These are phyloP conservation scores for Conger conger DNA, from an alignment of 2,113 vertebrate genomes.

Conservation along the genomic window DNA sequence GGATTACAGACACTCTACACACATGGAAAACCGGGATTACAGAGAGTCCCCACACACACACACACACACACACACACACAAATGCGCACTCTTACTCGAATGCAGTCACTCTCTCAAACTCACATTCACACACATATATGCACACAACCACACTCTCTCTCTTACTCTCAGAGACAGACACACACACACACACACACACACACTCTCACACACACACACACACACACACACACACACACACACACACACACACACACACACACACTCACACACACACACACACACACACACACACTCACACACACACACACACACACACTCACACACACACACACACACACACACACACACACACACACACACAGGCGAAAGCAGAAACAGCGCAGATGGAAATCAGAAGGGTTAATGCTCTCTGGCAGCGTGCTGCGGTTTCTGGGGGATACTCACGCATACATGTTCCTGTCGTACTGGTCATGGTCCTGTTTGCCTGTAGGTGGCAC, in stretches of 20 bases:
- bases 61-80: too few species aligned
- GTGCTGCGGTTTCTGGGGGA: too few species aligned
- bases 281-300: neutral
- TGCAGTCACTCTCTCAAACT: neutral
- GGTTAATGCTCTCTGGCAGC: neutral
- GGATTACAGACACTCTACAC: too few species aligned
- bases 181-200: too few species aligned
- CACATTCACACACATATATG: neutral
- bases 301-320: neutral
- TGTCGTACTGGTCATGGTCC: conserved; percentile 88
- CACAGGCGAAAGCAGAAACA: neutral
- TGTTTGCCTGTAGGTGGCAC: conserved; percentile 91
- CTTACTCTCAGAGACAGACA: too few species aligned
- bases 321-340: neutral
- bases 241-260: too few species aligned
- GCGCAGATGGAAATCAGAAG: neutral
- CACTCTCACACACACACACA: too few species aligned
- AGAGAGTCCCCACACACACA: too few species aligned
- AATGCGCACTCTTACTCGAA: too few species aligned
- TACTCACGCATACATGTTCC: conserved; percentile 80
- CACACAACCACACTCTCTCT: too few species aligned
- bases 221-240: neutral
- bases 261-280: too few species aligned
- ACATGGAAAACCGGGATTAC: neutral
- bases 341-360: neutral